A percentile compares a stretch with the other conserved stretches of the same genome.
Evolutionary conservation across 2,113 vertebrate genomes (phyloP).

Genomic region (Solea senegalensis): DNA sequence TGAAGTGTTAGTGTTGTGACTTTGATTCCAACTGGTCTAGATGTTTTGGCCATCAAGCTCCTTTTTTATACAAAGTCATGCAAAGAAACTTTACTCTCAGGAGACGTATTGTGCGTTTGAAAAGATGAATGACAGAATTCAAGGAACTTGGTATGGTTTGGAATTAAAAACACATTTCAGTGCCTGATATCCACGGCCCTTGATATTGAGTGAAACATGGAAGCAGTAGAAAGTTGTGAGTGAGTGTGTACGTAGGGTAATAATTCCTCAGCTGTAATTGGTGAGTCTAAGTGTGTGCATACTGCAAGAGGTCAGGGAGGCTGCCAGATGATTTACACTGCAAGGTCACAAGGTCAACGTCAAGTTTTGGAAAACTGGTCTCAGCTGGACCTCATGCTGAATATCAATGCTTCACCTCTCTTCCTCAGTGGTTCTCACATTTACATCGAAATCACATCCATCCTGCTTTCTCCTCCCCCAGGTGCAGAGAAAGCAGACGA

Average conservation of each 20-base stretch:
- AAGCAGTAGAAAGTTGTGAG: constrained; percentile 8
- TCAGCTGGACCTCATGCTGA: constrained; percentile 30
- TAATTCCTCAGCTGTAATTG: constrained; percentile 34
- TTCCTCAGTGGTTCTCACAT: constrained; percentile 36
- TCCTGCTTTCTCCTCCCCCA: constrained; percentile 28
- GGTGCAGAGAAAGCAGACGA: constrained; percentile 12
- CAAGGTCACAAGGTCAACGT: constrained; percentile 48
- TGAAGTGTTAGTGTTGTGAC: no score
- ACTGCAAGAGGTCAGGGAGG: constrained; percentile 34
- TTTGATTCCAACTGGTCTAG: no score
- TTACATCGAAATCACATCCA: constrained; percentile 49
- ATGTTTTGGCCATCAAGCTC: no score
- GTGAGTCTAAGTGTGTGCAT: constrained; percentile 1
- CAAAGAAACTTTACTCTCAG: no score
- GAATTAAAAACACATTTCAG: neutral
- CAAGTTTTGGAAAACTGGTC: constrained; percentile 30
- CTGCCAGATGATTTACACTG: constrained; percentile 54
- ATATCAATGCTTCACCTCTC: constrained; percentile 55
- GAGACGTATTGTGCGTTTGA: neutral
- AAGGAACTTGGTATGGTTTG: neutral
- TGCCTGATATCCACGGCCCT: neutral
- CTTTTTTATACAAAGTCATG: no score
- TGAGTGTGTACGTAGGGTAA: constrained; percentile 9
- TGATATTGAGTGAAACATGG: constrained; percentile 11
- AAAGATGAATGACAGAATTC: neutral